Evolutionary conservation across 2,797 vertebrate genomes (phyloP).

Genomic region (Brachyrhaphis roseni): DNA sequence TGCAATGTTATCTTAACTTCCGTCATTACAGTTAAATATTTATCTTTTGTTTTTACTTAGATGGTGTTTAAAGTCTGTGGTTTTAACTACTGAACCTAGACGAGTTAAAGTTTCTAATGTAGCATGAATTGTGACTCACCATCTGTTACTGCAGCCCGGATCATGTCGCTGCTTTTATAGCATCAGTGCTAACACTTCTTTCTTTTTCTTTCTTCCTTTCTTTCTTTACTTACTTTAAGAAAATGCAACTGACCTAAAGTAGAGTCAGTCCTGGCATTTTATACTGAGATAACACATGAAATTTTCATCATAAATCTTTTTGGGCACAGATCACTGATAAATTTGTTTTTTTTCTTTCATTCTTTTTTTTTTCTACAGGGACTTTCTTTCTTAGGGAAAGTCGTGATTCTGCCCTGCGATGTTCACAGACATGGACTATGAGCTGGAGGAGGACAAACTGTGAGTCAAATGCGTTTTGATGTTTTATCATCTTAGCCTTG

Average conservation of each 20-base stretch:
- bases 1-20: not conserved
- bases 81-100: not conserved
- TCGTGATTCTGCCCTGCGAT: constrained; percentile 68
- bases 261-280: rapidly evolving
- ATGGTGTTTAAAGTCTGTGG: not conserved
- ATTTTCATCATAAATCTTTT: not conserved
- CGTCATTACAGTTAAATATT: not conserved
- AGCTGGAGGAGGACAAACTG: constrained; percentile 97
- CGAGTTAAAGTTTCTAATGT: not conserved
- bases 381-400: constrained; percentile 23
- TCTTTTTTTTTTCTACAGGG: too few species aligned
- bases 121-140: constrained; percentile 14
- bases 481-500: not conserved
- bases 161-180: constrained; percentile 1
- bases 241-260: rapidly evolving
- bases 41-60: not conserved
- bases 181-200: not conserved
- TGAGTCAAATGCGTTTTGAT: constrained; percentile 76
- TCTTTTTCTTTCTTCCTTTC: too few species aligned
- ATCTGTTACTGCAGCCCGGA: constrained; percentile 42
- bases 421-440: constrained; percentile 97
- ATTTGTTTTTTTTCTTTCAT: not conserved
- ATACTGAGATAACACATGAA: not conserved
- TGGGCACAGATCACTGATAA: not conserved
- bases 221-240: not conserved